Evolutionary conservation across 2,888 invertebrate species (phyloP).

Genomic region (Masnerella sp.): DNA sequence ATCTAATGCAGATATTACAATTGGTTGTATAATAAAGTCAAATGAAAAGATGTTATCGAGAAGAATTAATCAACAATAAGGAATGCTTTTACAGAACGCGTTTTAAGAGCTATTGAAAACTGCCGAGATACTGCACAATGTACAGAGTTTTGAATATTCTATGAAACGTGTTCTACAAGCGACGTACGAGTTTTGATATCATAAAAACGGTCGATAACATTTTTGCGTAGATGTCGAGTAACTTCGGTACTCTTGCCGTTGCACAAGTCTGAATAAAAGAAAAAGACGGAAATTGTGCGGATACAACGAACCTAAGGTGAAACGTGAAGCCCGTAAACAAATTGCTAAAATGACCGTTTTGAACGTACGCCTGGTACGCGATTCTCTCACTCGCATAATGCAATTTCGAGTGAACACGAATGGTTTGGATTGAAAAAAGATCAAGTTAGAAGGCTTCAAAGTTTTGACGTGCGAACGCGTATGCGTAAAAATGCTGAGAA

Average conservation of each 20-base stretch:
- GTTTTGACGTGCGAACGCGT: no score
- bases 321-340: slow-evolving; percentile 5
- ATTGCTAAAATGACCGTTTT: no score
- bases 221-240: not conserved
- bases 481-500: no score
- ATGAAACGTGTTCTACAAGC: not conserved
- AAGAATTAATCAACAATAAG: not conserved
- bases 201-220: slow-evolving; percentile 3
- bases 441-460: no score
- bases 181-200: not conserved
- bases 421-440: no score
- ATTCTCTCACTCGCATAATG: no score
- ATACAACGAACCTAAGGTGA: slow-evolving; percentile 52
- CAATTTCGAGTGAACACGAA: no score
- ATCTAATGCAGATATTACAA: no score
- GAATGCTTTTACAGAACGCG: not conserved
- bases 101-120: slow-evolving; percentile 19
- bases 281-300: slow-evolving; percentile 21
- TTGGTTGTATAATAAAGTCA: no score
- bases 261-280: slow-evolving; percentile 30
- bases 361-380: no score
- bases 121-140: slow-evolving; percentile 33
- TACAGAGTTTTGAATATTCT: slow-evolving; percentile 19
- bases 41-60: slow-evolving; percentile 27
- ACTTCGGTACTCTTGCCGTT: slow-evolving; percentile 9